phyloP scores from a whole-genome alignment of 2,113 vertebrate genomes.

The Petromus typicus region DNA sequence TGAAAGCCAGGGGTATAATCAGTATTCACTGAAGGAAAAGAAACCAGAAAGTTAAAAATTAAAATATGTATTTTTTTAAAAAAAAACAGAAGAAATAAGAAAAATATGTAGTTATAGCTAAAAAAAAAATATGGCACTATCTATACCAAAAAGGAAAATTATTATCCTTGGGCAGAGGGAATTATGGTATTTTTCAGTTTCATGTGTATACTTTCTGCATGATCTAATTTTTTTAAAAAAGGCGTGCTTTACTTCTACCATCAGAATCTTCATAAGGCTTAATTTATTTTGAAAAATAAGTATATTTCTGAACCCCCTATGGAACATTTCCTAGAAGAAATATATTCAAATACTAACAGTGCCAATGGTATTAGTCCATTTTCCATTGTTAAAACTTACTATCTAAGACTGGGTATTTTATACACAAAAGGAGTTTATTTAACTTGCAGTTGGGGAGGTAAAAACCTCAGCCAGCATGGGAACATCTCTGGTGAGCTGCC shows the following conservation, averaged over 20 bases:
- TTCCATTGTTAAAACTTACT: neutral
- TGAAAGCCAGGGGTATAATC: neutral
- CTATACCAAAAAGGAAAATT: constrained; percentile 9
- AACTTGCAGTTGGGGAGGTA: neutral
- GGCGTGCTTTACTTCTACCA: neutral
- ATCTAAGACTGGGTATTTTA: neutral
- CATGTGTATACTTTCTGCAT: neutral
- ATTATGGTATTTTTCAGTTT: constrained; percentile 30
- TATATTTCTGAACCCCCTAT: neutral
- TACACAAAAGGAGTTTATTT: neutral
- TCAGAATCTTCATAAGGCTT: neutral
- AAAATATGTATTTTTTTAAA: constrained; percentile 41
- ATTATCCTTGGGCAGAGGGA: neutral
- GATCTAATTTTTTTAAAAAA: constrained; percentile 9
- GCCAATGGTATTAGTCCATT: neutral
- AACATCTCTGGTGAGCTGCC: neutral
- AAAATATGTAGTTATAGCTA: neutral
- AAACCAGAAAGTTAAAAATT: neutral
- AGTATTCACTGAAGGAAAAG: neutral
- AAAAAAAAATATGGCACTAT: neutral
- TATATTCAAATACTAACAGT: neutral
- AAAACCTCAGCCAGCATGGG: neutral
- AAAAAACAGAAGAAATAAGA: neutral
- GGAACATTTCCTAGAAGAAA: neutral
- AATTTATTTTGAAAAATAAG: constrained; percentile 48